phyloP scores from a whole-genome alignment of 2,888 invertebrate genomes.

The Noctua janthe region DNA sequence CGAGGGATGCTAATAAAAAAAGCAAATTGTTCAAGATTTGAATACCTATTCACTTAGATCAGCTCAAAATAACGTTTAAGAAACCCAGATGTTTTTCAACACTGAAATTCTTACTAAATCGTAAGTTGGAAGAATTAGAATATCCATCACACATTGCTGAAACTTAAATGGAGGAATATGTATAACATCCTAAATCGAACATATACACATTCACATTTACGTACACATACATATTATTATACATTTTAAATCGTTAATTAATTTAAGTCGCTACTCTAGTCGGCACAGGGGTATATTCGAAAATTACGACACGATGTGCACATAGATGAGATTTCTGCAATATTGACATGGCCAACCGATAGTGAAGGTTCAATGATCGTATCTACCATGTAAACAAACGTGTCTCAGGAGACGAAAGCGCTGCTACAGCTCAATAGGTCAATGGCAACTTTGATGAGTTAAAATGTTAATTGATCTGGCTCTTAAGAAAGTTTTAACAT shows the following conservation, averaged over 20 bases:
- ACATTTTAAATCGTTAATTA: constrained; percentile 12
- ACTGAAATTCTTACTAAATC: neutral
- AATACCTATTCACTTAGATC: constrained; percentile 13
- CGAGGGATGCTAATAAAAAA: constrained; percentile 36
- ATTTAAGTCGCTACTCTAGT: constrained; percentile 13
- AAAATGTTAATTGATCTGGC: constrained; percentile 16
- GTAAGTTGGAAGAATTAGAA: neutral
- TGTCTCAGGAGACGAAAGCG: constrained; percentile 23
- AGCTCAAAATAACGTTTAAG: constrained; percentile 20
- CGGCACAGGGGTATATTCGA: neutral
- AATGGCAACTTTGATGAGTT: constrained; percentile 21
- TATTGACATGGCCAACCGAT: constrained; percentile 33
- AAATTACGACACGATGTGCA: constrained; percentile 31
- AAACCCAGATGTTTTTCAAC: constrained; percentile 16
- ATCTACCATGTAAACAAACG: constrained; percentile 36
- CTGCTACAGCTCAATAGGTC: constrained; percentile 33
- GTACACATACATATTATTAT: too few relatives aligned
- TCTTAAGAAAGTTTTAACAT: neutral
- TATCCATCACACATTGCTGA: neutral
- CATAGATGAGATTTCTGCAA: constrained; percentile 40
- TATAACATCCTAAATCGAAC: constrained; percentile 5
- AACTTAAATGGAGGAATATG: constrained; percentile 2
- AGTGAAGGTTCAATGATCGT: constrained; percentile 28
- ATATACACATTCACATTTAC: too few relatives aligned
- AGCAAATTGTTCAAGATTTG: constrained; percentile 25